Conservation (phyloP, 2,888 invertebrate genomes). For the Shargacucullia verbasci region DNA sequence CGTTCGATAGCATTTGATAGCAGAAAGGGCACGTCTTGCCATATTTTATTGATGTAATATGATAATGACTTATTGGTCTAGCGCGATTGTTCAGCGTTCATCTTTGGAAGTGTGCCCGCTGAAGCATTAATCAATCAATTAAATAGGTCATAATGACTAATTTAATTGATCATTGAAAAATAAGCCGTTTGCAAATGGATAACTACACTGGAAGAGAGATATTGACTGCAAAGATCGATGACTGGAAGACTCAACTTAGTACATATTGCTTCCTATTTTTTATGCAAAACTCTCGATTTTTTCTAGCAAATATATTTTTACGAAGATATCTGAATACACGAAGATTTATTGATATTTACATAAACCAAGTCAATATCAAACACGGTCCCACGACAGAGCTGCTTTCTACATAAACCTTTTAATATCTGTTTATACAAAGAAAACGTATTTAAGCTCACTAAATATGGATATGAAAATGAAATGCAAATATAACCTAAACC, state of each 20-base stretch:
- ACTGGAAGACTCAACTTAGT: too few relatives aligned
- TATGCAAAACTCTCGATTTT: neutral
- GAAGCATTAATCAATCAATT: too few relatives aligned
- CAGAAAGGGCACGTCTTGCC: too few relatives aligned
- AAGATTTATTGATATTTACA: conserved; percentile 20
- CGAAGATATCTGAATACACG: neutral
- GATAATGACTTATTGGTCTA: neutral
- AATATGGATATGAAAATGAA: conserved; percentile 25
- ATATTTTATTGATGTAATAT: neutral
- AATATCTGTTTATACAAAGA: conserved; percentile 15
- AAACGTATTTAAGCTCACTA: conserved; percentile 18
- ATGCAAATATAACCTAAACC: conserved; percentile 22
- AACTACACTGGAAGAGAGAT: too few relatives aligned
- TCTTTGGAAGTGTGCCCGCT: too few relatives aligned
- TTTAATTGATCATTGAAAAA: too few relatives aligned
- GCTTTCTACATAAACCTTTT: conserved; percentile 10
- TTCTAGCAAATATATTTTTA: neutral
- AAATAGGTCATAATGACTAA: too few relatives aligned
- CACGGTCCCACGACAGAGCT: neutral
- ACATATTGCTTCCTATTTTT: too few relatives aligned
- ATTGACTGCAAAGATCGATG: too few relatives aligned
- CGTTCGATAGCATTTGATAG: neutral
- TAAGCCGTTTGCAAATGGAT: too few relatives aligned
- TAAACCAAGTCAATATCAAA: conserved; percentile 18
- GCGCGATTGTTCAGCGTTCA: too few relatives aligned